These are phyloP conservation scores for Rhombomys opimus DNA, from an alignment of 2,113 vertebrate species.

Conservation along the genomic window DNA sequence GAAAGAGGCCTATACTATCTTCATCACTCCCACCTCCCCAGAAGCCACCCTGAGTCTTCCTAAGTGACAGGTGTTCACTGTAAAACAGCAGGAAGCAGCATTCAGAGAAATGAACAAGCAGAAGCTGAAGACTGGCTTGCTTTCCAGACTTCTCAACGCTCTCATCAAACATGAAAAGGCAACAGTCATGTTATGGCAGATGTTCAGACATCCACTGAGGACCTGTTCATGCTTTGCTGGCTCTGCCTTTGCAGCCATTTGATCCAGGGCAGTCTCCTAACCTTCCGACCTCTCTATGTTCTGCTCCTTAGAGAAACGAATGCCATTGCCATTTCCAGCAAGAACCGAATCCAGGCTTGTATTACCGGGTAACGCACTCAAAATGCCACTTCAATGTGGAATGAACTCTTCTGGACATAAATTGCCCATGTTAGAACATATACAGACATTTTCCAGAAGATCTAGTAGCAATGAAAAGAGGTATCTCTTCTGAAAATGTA, in stretches of 20 bases:
- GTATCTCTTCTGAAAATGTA: not conserved
- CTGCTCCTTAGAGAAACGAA: conserved; percentile 9
- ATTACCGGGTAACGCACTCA: not conserved
- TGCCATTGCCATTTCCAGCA: not conserved
- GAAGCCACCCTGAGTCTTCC: not conserved
- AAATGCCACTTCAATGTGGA: not conserved
- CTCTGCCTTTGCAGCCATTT: too few species aligned
- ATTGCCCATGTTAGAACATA: not conserved
- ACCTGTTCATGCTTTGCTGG: not conserved
- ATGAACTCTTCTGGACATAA: not conserved
- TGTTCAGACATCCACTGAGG: not conserved
- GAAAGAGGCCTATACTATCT: not conserved
- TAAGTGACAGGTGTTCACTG: not conserved
- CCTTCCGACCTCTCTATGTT: not conserved
- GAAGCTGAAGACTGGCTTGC: not conserved
- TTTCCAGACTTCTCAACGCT: not conserved
- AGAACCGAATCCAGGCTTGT: not conserved
- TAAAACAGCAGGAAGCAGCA: not conserved
- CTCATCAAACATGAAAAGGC: not conserved
- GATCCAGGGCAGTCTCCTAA: not conserved
- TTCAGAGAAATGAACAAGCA: not conserved
- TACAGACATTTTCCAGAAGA: not conserved
- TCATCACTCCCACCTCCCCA: not conserved
- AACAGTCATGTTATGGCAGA: not conserved
- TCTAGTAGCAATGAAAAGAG: not conserved